These are phyloP conservation scores for Mola mola DNA, from an alignment of 2,113 vertebrate species.

Conservation along the genomic window DNA sequence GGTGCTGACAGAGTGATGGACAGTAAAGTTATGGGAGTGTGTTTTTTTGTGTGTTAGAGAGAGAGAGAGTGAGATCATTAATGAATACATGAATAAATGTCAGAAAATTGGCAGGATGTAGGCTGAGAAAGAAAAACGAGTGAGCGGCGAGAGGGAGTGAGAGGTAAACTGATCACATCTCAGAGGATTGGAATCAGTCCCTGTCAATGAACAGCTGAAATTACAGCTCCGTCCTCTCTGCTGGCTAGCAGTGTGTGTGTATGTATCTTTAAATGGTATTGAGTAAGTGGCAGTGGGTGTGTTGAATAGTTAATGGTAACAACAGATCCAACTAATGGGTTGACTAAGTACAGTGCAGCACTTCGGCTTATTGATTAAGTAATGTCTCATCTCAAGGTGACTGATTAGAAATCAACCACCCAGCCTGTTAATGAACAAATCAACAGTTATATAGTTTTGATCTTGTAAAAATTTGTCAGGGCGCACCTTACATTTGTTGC, in stretches of 20 bases:
- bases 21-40: neutral
- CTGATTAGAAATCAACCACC: constrained; percentile 16
- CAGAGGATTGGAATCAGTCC: constrained; percentile 55
- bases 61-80: no score
- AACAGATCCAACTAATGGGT: constrained; percentile 62
- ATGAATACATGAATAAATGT: constrained; percentile 14
- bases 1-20: constrained; percentile 25
- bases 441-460: constrained; percentile 9
- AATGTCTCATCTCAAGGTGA: constrained; percentile 62
- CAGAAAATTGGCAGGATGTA: constrained; percentile 9
- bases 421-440: constrained; percentile 15
- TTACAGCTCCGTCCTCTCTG: constrained; percentile 61
- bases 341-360: constrained; percentile 46
- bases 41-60: no score
- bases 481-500: neutral
- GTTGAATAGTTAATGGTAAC: constrained; percentile 71
- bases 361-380: constrained; percentile 49
- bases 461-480: constrained; percentile 1
- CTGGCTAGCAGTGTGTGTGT: constrained; percentile 20
- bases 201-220: constrained; percentile 76
- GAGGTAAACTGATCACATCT: constrained; percentile 61
- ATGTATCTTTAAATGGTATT: constrained; percentile 43
- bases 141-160: constrained; percentile 17
- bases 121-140: constrained; percentile 7
- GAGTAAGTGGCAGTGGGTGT: constrained; percentile 54